Evolutionary conservation across 2,797 vertebrate genomes (phyloP).

Genomic region (Orientallactaga sibirica): DNA sequence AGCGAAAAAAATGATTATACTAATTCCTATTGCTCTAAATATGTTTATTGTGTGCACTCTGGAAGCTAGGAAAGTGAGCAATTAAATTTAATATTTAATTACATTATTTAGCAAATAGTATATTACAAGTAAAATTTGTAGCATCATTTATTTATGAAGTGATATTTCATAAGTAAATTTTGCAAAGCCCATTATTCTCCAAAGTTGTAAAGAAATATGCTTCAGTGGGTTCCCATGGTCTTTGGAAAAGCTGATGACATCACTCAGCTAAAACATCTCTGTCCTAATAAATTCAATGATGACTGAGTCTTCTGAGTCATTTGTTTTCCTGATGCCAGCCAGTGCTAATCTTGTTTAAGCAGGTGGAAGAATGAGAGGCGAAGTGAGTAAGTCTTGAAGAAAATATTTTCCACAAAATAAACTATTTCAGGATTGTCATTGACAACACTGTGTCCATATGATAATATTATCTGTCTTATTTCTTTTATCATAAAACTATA

Average conservation of each 20-base stretch:
- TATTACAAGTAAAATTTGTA: constrained; percentile 52
- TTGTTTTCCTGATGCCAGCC: constrained; percentile 32
- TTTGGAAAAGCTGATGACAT: constrained; percentile 19
- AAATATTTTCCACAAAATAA: constrained; percentile 56
- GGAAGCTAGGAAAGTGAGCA: background rate
- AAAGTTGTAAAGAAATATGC: background rate
- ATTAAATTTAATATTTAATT: constrained; percentile 78
- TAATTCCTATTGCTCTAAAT: constrained; percentile 42
- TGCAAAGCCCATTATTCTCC: background rate
- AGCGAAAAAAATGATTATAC: background rate
- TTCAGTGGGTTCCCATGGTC: background rate
- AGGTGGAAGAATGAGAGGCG: background rate
- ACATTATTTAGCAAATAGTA: constrained; percentile 25
- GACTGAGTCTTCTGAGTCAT: background rate
- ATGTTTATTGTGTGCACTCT: constrained; percentile 44
- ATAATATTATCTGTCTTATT: background rate
- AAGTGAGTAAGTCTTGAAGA: background rate
- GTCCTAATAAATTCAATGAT: background rate
- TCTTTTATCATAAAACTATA: background rate
- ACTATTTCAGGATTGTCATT: background rate
- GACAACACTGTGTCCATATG: background rate
- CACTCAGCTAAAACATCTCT: constrained; percentile 12
- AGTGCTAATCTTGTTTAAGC: constrained; percentile 27
- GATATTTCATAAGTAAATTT: constrained; percentile 56
- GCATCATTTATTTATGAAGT: constrained; percentile 40